Base-by-base conservation (phyloP, 2,797 vertebrate species). In the Sebastes taczanowskii region DNA sequence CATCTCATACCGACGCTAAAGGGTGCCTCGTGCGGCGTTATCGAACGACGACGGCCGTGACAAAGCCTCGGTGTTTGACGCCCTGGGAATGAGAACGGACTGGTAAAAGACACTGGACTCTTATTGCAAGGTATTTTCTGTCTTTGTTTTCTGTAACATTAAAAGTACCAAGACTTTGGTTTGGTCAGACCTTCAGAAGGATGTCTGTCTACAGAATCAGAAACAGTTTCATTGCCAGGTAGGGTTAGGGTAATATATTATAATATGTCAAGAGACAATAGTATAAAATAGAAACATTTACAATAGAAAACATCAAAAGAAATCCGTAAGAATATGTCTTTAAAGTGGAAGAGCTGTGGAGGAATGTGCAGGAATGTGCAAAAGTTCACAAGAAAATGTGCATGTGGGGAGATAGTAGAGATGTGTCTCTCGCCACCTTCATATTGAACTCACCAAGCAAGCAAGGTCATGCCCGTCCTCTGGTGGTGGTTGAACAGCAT, bases 141-240 rank as follows among this genome's bases (percentile, higher is more conserved):
- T 32, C 42, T 61, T 11, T 29, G 14, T 16, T 46, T 58, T 27
- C 22, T 35, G 14, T 25, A 5, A 30, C 38, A 23, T 16, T 0
- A 29, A 9, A 30, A 52, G 14, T 20, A 13, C 2, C 23, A 5
- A 49, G n/a, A 49, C 5, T 27, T 38, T 14, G 20, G 25, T 52
- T 62, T 10, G 16, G 42, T 35, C 32, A 11, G 30, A 34, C 16
- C 16, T 25, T 13, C 6, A 14, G 18, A 18, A 7, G 42, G 14
- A 46, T 18, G 42, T 23, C n/a, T 38, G 35, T 38, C 35, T 38
- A 38, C 35, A 11, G 53, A 23, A 55, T 55, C n/a, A 55, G 53
- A 55, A 0, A 23, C 52, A 0, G n/a, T 23, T 55, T 55, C 9
- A 55, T 2, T 55, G 22, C n/a, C 22, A 23, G 0, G n/a, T n/a